Conservation (phyloP, 2,888 invertebrate genomes). For the Ichneumon xanthorius region DNA sequence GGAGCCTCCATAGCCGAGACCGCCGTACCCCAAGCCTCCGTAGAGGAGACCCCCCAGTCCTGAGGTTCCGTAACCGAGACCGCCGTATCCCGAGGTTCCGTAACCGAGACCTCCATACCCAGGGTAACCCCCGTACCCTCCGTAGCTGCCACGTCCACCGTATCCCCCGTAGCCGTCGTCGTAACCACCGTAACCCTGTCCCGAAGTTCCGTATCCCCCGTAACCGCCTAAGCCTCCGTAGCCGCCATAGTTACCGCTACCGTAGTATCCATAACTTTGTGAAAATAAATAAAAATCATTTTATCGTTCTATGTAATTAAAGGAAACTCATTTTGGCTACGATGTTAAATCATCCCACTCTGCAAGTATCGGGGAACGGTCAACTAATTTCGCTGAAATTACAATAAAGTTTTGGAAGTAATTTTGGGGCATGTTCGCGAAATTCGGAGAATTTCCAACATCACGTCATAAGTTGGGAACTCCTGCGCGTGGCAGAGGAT, state of each 20-base stretch:
- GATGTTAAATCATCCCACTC: neutral
- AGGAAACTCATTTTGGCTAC: neutral
- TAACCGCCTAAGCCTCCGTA: slow-evolving; percentile 65
- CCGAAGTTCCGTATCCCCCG: slow-evolving; percentile 69
- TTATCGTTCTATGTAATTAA: neutral
- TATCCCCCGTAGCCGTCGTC: slow-evolving; percentile 67
- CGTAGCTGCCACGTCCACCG: slow-evolving; percentile 69
- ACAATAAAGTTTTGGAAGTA: too few species aligned
- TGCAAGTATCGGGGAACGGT: neutral
- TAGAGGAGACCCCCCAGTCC: slow-evolving; percentile 42
- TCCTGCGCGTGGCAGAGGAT: neutral
- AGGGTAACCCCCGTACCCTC: slow-evolving; percentile 67
- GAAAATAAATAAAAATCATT: slow-evolving; percentile 22
- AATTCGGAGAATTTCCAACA: neutral
- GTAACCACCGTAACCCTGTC: slow-evolving; percentile 58
- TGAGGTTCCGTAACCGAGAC: slow-evolving; percentile 32
- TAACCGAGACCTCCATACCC: slow-evolving; percentile 84
- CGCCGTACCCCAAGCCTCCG: slow-evolving; percentile 28
- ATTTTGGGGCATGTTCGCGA: neutral
- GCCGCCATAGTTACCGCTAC: slow-evolving; percentile 61
- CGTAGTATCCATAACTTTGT: slow-evolving; percentile 76
- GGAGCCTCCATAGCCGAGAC: slow-evolving; percentile 18
- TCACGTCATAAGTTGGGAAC: neutral
- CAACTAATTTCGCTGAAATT: too few species aligned
- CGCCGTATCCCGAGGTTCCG: slow-evolving; percentile 43